These are phyloP conservation scores for Meganola albula DNA, from an alignment of 2,888 invertebrate genomes.

Conservation along the genomic window DNA sequence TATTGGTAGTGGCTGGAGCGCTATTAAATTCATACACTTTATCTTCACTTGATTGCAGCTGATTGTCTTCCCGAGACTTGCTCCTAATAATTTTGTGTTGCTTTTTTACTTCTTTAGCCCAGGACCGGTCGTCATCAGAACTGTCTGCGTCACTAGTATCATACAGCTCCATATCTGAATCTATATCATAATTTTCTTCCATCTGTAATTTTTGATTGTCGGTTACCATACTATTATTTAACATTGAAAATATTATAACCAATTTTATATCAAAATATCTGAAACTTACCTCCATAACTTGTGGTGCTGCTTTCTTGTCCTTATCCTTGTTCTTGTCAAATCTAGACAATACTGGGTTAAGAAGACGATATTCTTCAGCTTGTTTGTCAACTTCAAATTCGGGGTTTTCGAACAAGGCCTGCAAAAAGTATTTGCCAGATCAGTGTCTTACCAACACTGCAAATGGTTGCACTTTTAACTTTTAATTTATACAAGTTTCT, in stretches of 20 bases:
- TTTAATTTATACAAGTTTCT: not conserved
- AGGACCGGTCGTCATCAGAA: slow-evolving; percentile 89
- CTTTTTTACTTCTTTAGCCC: slow-evolving; percentile 88
- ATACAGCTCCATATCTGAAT: slow-evolving; percentile 75
- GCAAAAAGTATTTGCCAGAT: too few relatives aligned
- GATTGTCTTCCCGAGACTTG: slow-evolving; percentile 46
- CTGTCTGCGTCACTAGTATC: slow-evolving; percentile 61
- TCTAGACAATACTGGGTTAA: slow-evolving; percentile 93
- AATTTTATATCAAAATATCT: too few relatives aligned
- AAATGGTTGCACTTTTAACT: too few relatives aligned
- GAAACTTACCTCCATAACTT: slow-evolving; percentile 65
- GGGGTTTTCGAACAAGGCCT: slow-evolving; percentile 91
- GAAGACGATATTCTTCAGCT: slow-evolving; percentile 90
- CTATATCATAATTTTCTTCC: slow-evolving; percentile 56
- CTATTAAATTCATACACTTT: slow-evolving; percentile 47
- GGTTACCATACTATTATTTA: too few relatives aligned
- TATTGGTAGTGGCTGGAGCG: slow-evolving; percentile 71
- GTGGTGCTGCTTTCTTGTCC: slow-evolving; percentile 73
- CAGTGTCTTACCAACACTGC: too few relatives aligned
- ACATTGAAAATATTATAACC: too few relatives aligned
- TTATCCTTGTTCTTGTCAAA: slow-evolving; percentile 85
- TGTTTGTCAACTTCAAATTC: slow-evolving; percentile 94
- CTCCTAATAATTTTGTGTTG: slow-evolving; percentile 81
- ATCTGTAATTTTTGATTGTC: too few relatives aligned
- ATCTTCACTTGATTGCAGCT: slow-evolving; percentile 34